Evolutionary conservation across 2,797 vertebrate genomes (phyloP), one percentile per base, ranked within the genome.

Genomic region (Lophotriccus pileatus): DNA sequence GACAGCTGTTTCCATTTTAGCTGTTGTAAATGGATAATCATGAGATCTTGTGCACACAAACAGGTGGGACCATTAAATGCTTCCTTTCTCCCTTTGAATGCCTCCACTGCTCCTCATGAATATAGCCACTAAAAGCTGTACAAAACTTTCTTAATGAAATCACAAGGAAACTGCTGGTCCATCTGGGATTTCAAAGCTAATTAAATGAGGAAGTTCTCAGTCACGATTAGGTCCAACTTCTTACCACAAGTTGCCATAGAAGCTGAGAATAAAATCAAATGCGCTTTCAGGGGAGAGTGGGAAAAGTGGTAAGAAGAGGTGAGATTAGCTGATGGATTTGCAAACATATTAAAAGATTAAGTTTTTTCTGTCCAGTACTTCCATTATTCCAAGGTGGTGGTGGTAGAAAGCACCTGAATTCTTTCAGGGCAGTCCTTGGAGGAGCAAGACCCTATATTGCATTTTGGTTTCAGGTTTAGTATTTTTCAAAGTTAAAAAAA

Each of bases 1-100:
- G 86, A 88, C 90, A 98, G 92, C 87, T 97, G 93, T 94, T 97
- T 97, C 90, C 64, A 64, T 96, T 95, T 95, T 76, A 83, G 52
- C 92, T 95, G 62, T 50, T 84, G 47, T 88, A 94, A 96, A 96
- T 87, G 49, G 63, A 36, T 93, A 95, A 96, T 96, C 68, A 66
- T 39, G 49, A 5, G 14, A 72, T 56, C 76, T 78, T 92, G 83
- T 32, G 19, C 14, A 60, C 44, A 55, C 46, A 82, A 84, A 58
- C 82, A 94, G 85, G 88, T 94, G 94, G 86, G 72, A 58, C n/a
- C 30, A 39, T 72, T 80, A 89, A 86, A 95, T 56, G n/a, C 41
- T 67, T 89, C 28, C 30, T 58, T 94, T 75, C 32, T 66, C 73
- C 2, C 0, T 79, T 78, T 2, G 3, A 72, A 32, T 50, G 34